These are phyloP conservation scores for Dilophus febrilis DNA, from an alignment of 2,888 invertebrate species.

Conservation along the genomic window DNA sequence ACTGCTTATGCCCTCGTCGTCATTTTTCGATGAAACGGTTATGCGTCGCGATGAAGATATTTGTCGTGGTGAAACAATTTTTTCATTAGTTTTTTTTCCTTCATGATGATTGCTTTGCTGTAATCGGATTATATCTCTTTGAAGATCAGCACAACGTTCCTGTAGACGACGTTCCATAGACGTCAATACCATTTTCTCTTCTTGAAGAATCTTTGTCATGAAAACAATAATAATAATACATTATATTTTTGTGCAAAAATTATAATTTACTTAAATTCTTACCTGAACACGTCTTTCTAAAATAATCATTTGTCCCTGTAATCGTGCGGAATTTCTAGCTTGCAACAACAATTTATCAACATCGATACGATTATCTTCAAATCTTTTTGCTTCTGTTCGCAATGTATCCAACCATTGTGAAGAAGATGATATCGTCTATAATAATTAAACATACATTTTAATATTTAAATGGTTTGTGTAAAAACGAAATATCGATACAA, in stretches of 20 bases:
- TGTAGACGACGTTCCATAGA: constrained; percentile 58
- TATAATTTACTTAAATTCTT: constrained; percentile 4
- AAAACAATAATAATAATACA: background rate
- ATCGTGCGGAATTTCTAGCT: constrained; percentile 50
- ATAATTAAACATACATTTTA: too few relatives aligned
- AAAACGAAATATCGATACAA: background rate
- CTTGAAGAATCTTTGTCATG: constrained; percentile 46
- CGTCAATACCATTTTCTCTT: constrained; percentile 55
- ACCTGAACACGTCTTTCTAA: constrained; percentile 58
- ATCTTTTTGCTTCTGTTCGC: constrained; percentile 52
- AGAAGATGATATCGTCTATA: constrained; percentile 44
- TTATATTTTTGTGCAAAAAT: background rate
- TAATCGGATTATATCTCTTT: constrained; percentile 44
- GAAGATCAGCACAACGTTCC: constrained; percentile 56
- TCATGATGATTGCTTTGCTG: constrained; percentile 30
- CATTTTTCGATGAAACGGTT: constrained; percentile 50
- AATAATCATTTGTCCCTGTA: constrained; percentile 49
- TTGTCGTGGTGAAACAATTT: constrained; percentile 25
- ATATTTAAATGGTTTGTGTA: too few relatives aligned
- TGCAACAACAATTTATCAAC: constrained; percentile 56
- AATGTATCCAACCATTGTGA: constrained; percentile 45
- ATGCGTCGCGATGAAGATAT: constrained; percentile 21
- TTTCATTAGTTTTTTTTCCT: constrained; percentile 18
- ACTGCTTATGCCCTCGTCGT: constrained; percentile 78
- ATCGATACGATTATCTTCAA: constrained; percentile 62